Base-by-base conservation (phyloP, 2,797 vertebrate species). In the Anniella stebbinsi region DNA sequence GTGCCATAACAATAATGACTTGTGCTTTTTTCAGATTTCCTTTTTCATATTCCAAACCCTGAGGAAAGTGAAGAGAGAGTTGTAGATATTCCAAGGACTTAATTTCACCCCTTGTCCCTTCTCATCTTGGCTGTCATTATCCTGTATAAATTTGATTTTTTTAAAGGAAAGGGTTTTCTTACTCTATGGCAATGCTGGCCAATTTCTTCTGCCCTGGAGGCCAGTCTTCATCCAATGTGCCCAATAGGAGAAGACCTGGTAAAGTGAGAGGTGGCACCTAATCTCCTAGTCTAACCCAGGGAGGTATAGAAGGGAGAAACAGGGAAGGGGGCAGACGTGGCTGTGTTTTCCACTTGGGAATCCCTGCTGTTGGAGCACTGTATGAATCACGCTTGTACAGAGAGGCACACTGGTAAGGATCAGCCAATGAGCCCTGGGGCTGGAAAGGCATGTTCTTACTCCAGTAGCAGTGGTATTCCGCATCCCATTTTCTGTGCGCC, bases 41-140 rank as follows among this genome's bases (percentile, higher is more conserved):
- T 91, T 88, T 93, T 87, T 91, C 87, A 38, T 63, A 85, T 92
- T 85, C 91, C 48, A 6, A 89, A 94, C 85, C 90, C 86, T 48
- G 70, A 91, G 91, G 91, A 90, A 75, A 48, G 57, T 41, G 60
- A 86, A 76, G 70, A 9, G 69, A 51, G 66, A 8, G 84, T 89
- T 96, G 91, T 95, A 95, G 93, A 94, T 94, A 95, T 93, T 85
- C 89, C 88, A 90, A 84, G 93, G 86, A 94, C 96, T 93, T 95
- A 94, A 86, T 89, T 96, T 96, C 95, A 81, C 69, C 87, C 91
- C 89, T 89, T 72, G 83, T 86, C 66, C 84, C 92, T 87, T 80
- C 80, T 91, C 21, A 69, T 93, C 75, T 66, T 90, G 12, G 89
- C 72, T 72, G 36, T 92, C 84, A 83, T 69, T 73, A 80, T 86